Evolutionary conservation across 2,888 invertebrate genomes (phyloP).

Genomic region (Autographa pulchrina): DNA sequence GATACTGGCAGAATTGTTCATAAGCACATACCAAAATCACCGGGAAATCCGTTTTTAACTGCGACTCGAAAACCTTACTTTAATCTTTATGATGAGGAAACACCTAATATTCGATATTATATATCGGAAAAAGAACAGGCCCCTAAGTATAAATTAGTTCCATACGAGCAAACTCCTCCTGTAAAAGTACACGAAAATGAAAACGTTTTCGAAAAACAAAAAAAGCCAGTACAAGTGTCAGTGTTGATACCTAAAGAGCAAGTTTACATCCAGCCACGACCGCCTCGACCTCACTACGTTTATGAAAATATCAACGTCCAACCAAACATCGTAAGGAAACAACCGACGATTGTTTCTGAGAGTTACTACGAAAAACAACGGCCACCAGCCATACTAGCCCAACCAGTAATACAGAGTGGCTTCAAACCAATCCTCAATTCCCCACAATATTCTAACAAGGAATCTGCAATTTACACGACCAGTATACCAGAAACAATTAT

Average conservation of each 20-base stretch:
- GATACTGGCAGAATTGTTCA: conserved; percentile 70
- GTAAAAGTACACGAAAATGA: conserved; percentile 66
- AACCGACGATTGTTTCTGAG: conserved; percentile 78
- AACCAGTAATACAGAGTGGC: conserved; percentile 79
- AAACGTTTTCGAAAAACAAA: conserved; percentile 65
- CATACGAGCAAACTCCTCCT: conserved; percentile 86
- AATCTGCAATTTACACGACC: conserved; percentile 66
- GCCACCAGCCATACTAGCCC: conserved; percentile 59
- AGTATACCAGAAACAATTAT: conserved; percentile 56
- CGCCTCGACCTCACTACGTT: conserved; percentile 71
- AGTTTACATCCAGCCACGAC: conserved; percentile 77
- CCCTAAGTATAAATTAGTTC: conserved; percentile 84
- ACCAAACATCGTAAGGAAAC: conserved; percentile 67
- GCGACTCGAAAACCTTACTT: conserved; percentile 75
- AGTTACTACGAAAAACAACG: conserved; percentile 81
- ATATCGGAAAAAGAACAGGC: conserved; percentile 76
- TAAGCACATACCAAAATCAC: conserved; percentile 71
- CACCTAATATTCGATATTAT: conserved; percentile 79
- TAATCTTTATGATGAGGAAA: conserved; percentile 74
- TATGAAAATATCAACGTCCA: conserved; percentile 71
- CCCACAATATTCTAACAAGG: conserved; percentile 62
- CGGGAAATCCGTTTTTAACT: conserved; percentile 62
- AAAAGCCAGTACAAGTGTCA: conserved; percentile 69
- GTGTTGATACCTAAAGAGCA: conserved; percentile 71
- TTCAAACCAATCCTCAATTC: conserved; percentile 79